Percentiles rank a stretch among this genome's conserved stretches.
phyloP scores from a whole-genome alignment of 2,797 vertebrate species.

The Otolemur crassicaudatus region DNA sequence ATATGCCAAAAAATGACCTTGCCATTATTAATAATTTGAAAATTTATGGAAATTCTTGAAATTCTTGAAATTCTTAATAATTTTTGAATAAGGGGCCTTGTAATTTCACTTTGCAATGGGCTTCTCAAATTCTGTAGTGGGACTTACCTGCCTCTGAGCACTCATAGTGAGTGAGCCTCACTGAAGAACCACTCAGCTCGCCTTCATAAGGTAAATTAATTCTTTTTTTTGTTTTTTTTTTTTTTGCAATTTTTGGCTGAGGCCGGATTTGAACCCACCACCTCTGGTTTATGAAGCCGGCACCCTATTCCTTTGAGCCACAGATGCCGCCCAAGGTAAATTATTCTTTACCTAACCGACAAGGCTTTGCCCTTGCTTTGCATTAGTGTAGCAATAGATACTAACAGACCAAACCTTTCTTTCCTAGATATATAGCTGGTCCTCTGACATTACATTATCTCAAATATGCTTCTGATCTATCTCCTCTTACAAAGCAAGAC shows the following conservation, averaged over 20 bases:
- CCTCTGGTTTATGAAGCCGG: no score
- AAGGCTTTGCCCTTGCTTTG: background rate
- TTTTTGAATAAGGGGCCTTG: background rate
- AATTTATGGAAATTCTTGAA: background rate
- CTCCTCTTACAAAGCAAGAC: background rate
- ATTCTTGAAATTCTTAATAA: background rate
- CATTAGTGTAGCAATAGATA: background rate
- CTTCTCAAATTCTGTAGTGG: background rate
- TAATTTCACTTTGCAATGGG: background rate
- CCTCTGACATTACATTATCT: background rate
- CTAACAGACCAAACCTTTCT: background rate
- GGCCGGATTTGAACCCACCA: no score
- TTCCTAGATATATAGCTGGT: background rate
- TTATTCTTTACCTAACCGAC: background rate
- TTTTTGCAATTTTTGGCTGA: no score
- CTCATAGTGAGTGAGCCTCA: background rate
- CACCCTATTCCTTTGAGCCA: no score
- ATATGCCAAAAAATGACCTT: background rate
- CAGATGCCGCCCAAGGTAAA: no score
- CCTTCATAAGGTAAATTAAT: background rate
- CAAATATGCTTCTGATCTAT: background rate
- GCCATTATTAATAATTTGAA: no score
- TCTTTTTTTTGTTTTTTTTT: background rate
- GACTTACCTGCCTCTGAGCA: background rate
- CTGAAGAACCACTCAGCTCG: background rate